Evolutionary conservation across 2,113 vertebrate species (phyloP).

Genomic region (Gasterosteus aculeatus): DNA sequence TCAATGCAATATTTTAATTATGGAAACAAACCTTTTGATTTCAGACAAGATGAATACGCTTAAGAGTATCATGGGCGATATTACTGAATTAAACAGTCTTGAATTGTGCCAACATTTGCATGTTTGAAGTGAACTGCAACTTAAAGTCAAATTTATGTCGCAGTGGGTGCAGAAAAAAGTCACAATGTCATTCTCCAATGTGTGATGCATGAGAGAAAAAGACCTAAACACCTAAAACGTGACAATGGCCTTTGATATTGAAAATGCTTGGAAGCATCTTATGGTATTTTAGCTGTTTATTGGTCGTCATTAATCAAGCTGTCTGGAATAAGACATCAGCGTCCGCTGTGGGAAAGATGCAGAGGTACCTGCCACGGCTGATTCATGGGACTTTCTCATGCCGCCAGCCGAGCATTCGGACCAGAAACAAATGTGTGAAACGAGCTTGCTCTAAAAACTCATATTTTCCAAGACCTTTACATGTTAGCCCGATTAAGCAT

Average conservation of each 20-base stretch:
- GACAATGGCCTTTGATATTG: neutral
- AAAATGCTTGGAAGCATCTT: neutral
- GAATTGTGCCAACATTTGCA: neutral
- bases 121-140: neutral
- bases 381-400: too few species aligned
- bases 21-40: conserved; percentile 40
- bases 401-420: too few species aligned
- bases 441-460: neutral
- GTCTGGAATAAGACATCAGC: neutral
- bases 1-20: conserved; percentile 36
- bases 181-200: neutral
- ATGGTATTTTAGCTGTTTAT: neutral
- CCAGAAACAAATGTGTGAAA: neutral
- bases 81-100: conserved; percentile 24
- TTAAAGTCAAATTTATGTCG: neutral
- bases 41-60: neutral
- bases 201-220: neutral
- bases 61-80: neutral
- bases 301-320: conserved; percentile 22
- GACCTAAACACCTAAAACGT: neutral
- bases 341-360: neutral
- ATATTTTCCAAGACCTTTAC: neutral
- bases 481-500: neutral
- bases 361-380: conserved; percentile 17
- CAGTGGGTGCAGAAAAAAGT: neutral